A percentile compares a stretch with the other conserved stretches of the same genome.
Evolutionary conservation across 2,113 vertebrate genomes (phyloP).

Genomic region (Turdus rufiventris): DNA sequence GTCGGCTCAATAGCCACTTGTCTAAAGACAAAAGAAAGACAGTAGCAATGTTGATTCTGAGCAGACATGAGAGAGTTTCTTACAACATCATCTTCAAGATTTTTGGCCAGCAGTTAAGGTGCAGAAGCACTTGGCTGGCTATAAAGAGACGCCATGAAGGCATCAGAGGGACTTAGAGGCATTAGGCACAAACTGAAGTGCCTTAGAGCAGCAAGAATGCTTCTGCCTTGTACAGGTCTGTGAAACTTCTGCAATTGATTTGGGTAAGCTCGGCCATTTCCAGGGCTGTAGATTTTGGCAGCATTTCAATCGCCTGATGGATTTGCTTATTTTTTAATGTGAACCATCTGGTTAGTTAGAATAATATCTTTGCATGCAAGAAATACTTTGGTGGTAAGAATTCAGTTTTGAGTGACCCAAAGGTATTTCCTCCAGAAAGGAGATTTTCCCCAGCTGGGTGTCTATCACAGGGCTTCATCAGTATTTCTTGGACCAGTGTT

Average conservation of each 20-base stretch:
- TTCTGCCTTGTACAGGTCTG: background rate
- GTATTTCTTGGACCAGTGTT: background rate
- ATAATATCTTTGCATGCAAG: background rate
- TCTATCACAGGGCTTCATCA: background rate
- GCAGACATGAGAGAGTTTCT: background rate
- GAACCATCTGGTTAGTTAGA: conserved; percentile 15
- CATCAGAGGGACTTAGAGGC: background rate
- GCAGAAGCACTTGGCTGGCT: background rate
- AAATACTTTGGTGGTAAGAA: conserved; percentile 3
- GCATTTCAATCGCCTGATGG: background rate
- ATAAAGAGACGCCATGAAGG: background rate
- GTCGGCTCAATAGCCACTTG: background rate
- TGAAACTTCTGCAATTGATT: background rate
- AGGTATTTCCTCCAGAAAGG: conserved; percentile 15
- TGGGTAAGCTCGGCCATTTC: background rate
- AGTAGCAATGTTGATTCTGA: background rate
- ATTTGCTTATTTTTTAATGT: background rate
- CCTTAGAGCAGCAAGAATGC: background rate
- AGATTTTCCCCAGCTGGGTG: background rate
- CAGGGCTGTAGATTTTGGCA: background rate
- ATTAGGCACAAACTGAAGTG: background rate
- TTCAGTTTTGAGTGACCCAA: background rate
- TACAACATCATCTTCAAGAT: background rate
- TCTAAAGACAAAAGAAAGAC: background rate
- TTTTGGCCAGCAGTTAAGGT: background rate